Base-by-base conservation (phyloP, 64 coral and sea anemone genomes). In the Dendrophyllia cribrosa region DNA sequence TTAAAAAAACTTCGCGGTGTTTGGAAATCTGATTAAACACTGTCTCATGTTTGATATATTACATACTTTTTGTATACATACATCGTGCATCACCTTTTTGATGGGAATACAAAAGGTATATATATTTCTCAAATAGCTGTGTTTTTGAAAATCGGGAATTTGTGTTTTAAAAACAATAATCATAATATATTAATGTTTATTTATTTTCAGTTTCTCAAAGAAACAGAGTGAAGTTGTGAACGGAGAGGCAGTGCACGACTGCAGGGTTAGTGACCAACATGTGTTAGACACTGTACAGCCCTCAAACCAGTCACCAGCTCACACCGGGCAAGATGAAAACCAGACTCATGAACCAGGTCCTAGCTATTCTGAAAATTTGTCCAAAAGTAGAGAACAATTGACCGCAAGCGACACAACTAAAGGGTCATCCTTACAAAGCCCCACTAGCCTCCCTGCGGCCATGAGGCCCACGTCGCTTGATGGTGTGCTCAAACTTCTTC, bases 401-500 rank as follows among this genome's bases (percentile, higher is more conserved):
- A 67, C 60, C 4, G 47, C 44, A 50, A 63, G 63, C 9, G 21
- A 14, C 20, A n/a, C 3, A 9, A 51, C 8, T 47, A 61, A 84
- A 84, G 80, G 34, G 3, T 62, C 43, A 23, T 51, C 80, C 8
- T 6, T 51, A 44, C 80, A 4, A 68, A 68, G 44, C 21, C 11
- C 55, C 58, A 52, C 43, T 17, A 76, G 9, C 9, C 48, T 52
- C 3, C n/a, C 21, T 79, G 76, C 17, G 34, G 77, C 34, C 47
- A 14, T 22, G 17, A 94, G 62, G 78, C 51, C 89, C 12, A 97
- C 95, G 4, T 97, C 95, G 3, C 79, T 97, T 24, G 91, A 94
- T 34, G 95, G 90, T 9, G 95, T 97, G 9, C 24, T 97, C 4
- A 93, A 83, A 48, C 84, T 97, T 26, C 92, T 97, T 83, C 92